Base-by-base conservation (phyloP, 2,113 vertebrate genomes). In the Holacanthus passer region DNA sequence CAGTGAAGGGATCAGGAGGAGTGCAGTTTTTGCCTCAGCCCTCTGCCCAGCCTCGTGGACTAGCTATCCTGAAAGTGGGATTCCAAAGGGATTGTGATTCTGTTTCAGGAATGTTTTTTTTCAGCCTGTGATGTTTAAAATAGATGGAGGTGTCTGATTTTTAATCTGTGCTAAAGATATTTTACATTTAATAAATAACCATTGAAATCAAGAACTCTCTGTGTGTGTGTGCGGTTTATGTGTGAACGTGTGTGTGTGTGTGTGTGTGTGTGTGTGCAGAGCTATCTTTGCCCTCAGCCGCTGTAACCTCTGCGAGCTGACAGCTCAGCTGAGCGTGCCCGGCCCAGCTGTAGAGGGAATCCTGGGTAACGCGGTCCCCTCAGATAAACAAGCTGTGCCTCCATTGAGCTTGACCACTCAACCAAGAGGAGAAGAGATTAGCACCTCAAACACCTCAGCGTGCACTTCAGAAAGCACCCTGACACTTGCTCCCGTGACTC, bases 101-200 rank as follows among this genome's bases (percentile, higher is more conserved):
- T 94, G 92, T 93, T 95, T 92, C 85, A 91, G 89, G 90, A 94
- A 95, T 94, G 91, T 93, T 94, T 94, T 92, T 68, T 94, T 84
- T 94, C 90, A 92, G 95, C 92, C 88, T 93, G 94, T 95, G 95
- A 89, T 88, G 91, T 95, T 94, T 92, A 93, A 92, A 89, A 94
- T 95, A 94, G 92, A 93, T 95, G 95, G 93, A 95, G 92, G 93
- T 96, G 94, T 96, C 94, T 95, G 94, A 94, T 96, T 96, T 96
- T 95, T 95, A 96, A 96, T 94, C 94, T 94, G 95, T 96, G 95
- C 95, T 96, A 94, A 96, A 96, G 94, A 96, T 96, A 96, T 96
- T 96, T 96, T 96, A 95, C 94, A 96, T 96, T 96, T 95, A 96
- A 96, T 96, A 96, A 96, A 96, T 96, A 94, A 96, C 83, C 93